A percentile compares a stretch with the other conserved stretches of the same genome.
These are phyloP conservation scores for Sphaerophoria rueppellii DNA, from an alignment of 2,888 invertebrate genomes.

Conservation along the genomic window DNA sequence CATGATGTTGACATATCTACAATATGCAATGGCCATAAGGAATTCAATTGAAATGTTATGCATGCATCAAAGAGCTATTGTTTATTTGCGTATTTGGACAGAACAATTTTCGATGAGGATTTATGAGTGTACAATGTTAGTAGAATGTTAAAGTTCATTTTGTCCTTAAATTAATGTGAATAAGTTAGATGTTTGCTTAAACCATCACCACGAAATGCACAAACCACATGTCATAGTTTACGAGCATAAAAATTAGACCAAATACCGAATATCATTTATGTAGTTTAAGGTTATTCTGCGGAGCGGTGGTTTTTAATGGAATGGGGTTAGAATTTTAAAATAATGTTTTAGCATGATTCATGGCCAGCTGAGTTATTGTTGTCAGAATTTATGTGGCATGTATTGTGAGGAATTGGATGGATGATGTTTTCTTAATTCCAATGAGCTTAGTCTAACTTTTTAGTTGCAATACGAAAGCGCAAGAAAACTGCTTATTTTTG, in stretches of 20 bases:
- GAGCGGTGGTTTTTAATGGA: constrained; percentile 42
- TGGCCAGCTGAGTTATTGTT: not conserved
- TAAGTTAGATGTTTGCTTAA: too few relatives aligned
- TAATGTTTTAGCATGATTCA: constrained; percentile 44
- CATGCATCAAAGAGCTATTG: constrained; percentile 38
- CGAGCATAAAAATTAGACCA: not conserved
- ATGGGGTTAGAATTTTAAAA: constrained; percentile 49
- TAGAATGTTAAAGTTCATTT: too few relatives aligned
- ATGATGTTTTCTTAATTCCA: not conserved
- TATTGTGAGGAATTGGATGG: not conserved
- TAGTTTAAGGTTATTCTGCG: constrained; percentile 22
- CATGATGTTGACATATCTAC: constrained; percentile 34
- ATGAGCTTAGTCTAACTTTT: not conserved
- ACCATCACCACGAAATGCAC: too few relatives aligned
- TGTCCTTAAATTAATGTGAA: too few relatives aligned
- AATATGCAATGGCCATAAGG: not conserved
- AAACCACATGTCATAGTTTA: too few relatives aligned
- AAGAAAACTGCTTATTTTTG: too few relatives aligned
- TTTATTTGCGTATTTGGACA: not conserved
- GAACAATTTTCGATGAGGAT: too few relatives aligned
- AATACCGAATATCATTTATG: constrained; percentile 10
- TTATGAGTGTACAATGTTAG: too few relatives aligned
- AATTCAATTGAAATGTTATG: constrained; percentile 42
- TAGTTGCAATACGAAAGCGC: too few relatives aligned
- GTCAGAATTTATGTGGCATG: not conserved